These are phyloP conservation scores for Oceanodroma leucorhoa DNA, from an alignment of 2,797 vertebrate genomes.

Conservation along the genomic window DNA sequence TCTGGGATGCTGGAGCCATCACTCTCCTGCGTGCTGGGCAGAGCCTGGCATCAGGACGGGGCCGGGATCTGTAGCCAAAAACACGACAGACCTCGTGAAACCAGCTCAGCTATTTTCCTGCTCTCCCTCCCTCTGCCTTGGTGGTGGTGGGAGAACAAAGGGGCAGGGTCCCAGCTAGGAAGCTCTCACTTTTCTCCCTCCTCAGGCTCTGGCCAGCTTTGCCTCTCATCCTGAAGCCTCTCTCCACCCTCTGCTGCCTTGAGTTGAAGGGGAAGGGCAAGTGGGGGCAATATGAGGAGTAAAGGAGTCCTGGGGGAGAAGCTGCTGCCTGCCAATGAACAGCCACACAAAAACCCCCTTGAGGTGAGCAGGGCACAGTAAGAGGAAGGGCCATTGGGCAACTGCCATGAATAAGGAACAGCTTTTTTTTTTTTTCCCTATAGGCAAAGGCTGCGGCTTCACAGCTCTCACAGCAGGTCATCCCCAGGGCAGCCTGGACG, in stretches of 20 bases:
- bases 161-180: not conserved
- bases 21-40: not conserved
- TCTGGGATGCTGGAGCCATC: not conserved
- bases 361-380: not conserved
- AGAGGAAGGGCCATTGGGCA: not conserved
- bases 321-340: not conserved
- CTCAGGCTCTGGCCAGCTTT: not conserved
- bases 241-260: not conserved
- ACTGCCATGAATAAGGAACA: not conserved
- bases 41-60: not conserved
- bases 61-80: slow-evolving; percentile 18
- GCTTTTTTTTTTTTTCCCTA: not conserved
- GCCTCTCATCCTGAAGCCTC: not conserved
- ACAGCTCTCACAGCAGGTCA: not conserved
- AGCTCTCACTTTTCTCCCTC: not conserved
- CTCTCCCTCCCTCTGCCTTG: not conserved
- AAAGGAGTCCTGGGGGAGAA: not conserved
- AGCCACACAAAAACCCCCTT: not conserved
- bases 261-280: not conserved
- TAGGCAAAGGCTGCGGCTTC: not conserved
- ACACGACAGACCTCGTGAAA: not conserved
- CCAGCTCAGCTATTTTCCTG: not conserved
- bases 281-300: not conserved
- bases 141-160: not conserved
- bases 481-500: not conserved